Conservation (phyloP, 2,888 invertebrate genomes). For the Ferdinandea cuprea region DNA sequence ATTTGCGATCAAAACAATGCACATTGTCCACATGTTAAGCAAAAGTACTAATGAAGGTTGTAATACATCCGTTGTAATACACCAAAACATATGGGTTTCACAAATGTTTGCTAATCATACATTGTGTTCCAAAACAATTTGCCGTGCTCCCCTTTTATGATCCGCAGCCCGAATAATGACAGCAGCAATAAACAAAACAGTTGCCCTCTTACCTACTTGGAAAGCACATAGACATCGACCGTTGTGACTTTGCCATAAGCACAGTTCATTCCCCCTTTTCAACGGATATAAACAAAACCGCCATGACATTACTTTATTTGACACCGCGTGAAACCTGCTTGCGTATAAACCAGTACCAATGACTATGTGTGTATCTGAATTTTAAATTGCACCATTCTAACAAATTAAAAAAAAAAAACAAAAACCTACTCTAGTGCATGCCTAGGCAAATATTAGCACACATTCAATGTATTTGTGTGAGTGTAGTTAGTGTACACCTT, state of each 20-base stretch:
- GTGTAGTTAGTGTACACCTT: neutral
- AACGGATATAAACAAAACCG: constrained; percentile 59
- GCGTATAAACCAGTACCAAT: neutral
- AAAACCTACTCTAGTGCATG: constrained; percentile 24
- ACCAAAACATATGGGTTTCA: constrained; percentile 27
- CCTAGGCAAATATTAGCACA: constrained; percentile 31
- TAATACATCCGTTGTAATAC: no score
- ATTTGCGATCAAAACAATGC: no score
- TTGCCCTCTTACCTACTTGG: constrained; percentile 14
- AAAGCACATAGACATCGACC: constrained; percentile 15
- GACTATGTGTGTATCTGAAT: constrained; percentile 20
- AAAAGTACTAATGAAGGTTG: no score
- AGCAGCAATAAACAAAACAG: constrained; percentile 21
- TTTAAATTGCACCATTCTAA: constrained; percentile 30
- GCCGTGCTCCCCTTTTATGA: neutral
- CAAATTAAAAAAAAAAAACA: neutral
- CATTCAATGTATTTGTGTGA: neutral
- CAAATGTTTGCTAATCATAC: no score
- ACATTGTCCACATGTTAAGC: no score
- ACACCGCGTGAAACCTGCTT: constrained; percentile 56
- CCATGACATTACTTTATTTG: constrained; percentile 64
- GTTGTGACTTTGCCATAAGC: constrained; percentile 7
- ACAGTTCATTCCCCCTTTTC: constrained; percentile 59
- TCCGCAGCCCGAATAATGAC: neutral
- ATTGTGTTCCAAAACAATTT: no score